phyloP scores from a whole-genome alignment of 1,140 invertebrate species.

The Ruditapes philippinarum region DNA sequence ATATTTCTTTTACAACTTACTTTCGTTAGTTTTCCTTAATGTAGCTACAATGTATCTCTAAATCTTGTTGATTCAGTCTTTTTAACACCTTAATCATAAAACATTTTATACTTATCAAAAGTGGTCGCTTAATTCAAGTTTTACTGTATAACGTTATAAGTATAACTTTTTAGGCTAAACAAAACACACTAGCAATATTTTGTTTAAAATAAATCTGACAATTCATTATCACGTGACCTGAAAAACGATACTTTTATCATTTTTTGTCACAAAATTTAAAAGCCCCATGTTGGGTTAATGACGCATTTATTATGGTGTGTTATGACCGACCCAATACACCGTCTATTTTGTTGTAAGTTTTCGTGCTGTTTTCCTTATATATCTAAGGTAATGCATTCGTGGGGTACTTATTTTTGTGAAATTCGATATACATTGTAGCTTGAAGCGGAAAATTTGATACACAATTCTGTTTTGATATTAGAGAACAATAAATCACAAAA shows the following conservation, averaged over 20 bases:
- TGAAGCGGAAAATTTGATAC: slow-evolving; percentile 26
- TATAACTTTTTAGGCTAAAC: no score
- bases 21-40: no score
- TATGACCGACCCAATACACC: neutral
- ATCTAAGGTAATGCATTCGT: slow-evolving; percentile 24
- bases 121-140: no score
- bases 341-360: neutral
- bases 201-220: neutral
- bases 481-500: neutral
- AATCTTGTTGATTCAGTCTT: no score
- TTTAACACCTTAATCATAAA: no score
- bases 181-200: no score
- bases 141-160: no score
- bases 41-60: no score
- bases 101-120: no score
- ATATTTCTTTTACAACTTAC: no score
- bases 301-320: neutral
- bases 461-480: neutral
- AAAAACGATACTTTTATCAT: neutral
- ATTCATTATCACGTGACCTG: neutral
- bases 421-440: slow-evolving; percentile 5
- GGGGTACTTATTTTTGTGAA: neutral
- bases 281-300: neutral
- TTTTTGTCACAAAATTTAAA: neutral
- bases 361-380: slow-evolving; percentile 1